phyloP scores from a whole-genome alignment of 2,113 vertebrate species.

The Phycodurus eques region DNA sequence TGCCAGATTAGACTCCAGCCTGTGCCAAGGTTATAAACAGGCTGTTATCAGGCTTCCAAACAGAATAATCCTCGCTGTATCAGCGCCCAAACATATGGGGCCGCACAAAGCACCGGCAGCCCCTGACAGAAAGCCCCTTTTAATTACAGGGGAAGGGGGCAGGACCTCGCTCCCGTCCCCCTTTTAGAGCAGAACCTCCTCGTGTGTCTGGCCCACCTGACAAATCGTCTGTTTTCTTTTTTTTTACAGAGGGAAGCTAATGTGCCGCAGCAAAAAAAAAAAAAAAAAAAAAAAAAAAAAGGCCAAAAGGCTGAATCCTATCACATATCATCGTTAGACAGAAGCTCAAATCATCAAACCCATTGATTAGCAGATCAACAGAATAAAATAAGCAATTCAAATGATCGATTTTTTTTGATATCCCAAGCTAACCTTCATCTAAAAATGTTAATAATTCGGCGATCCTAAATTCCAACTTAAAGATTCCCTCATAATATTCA shows the following conservation, averaged over 20 bases:
- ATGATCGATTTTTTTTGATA: too few relatives aligned
- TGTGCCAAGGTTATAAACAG: slow-evolving; percentile 99
- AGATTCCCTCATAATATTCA: neutral
- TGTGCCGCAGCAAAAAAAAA: neutral
- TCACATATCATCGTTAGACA: neutral
- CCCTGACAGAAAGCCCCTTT: slow-evolving; percentile 96
- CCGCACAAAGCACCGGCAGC: slow-evolving; percentile 92
- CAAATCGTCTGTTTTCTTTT: slow-evolving; percentile 14
- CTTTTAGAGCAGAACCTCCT: slow-evolving; percentile 18
- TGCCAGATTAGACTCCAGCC: slow-evolving; percentile 94
- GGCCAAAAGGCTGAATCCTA: neutral
- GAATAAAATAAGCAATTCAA: neutral
- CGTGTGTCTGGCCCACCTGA: slow-evolving; percentile 18
- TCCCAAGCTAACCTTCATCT: neutral
- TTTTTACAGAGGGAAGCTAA: neutral
- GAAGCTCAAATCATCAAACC: neutral
- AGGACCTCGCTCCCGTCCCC: slow-evolving; percentile 52
- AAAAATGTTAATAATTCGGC: neutral
- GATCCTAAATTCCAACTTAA: neutral
- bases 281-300: neutral
- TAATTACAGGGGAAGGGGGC: slow-evolving; percentile 88
- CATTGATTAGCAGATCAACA: neutral
- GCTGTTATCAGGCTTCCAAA: slow-evolving; percentile 95
- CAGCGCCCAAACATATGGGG: slow-evolving; percentile 97
- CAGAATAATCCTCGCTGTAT: slow-evolving; percentile 98